Evolutionary conservation across 2,113 vertebrate species (phyloP).

Genomic region (Isichthys henryi): DNA sequence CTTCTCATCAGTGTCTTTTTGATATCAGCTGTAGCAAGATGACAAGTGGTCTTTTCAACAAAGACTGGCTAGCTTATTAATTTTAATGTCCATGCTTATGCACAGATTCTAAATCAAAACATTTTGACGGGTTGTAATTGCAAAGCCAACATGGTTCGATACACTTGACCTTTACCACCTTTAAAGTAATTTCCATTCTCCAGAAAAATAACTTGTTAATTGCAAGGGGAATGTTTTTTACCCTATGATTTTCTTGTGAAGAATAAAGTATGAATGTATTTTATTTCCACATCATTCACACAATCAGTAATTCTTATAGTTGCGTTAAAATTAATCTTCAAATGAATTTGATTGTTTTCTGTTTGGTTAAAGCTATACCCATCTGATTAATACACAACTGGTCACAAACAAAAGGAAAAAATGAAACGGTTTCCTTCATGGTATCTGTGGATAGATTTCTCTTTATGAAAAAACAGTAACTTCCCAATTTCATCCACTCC

Average conservation of each 20-base stretch:
- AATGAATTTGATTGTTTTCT: conserved; percentile 21
- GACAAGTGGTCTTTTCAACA: conserved; percentile 67
- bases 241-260: conserved; percentile 52
- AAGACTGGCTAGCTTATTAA: conserved; percentile 56
- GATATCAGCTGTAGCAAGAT: conserved; percentile 48
- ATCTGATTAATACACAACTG: conserved; percentile 19
- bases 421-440: too few relatives aligned
- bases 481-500: neutral
- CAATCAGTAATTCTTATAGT: conserved; percentile 48
- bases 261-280: conserved; percentile 58
- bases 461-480: neutral
- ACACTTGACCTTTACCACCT: conserved; percentile 68
- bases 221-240: conserved; percentile 53
- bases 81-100: conserved; percentile 48
- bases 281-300: conserved; percentile 62
- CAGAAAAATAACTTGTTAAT: conserved; percentile 66
- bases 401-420: neutral
- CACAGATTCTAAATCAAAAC: conserved; percentile 49
- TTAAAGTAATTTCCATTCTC: conserved; percentile 67
- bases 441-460: neutral
- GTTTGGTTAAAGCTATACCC: conserved; percentile 42
- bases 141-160: conserved; percentile 62
- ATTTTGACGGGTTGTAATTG: conserved; percentile 61
- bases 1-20: conserved; percentile 46
- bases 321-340: conserved; percentile 5